Base-by-base conservation (phyloP, 2,797 vertebrate genomes). In the Danio choprae region DNA sequence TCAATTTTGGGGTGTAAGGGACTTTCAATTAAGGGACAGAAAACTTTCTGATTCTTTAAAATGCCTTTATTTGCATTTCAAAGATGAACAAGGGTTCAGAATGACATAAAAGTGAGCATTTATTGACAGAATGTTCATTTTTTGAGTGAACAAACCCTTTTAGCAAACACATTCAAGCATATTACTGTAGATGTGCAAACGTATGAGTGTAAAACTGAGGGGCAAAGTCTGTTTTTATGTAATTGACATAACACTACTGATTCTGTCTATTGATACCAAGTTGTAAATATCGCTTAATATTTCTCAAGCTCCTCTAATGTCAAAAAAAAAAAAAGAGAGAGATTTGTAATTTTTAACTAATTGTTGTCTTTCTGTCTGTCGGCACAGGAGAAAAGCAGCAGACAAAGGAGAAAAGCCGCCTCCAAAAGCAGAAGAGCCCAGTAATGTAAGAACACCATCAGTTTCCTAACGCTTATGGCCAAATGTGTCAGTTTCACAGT, bases 311-410 rank as follows among this genome's bases (percentile, higher is more conserved):
- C 40, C 20, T 65, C 43, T 29, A 20, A 5, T 48, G 43, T 16
- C 29, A 29, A 29, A 29, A 1, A 29, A 29, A 3, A 29, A 29
- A 29, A 29, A 29, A n/a, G n/a, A n/a, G n/a, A n/a, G n/a, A n/a
- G n/a, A n/a, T 29, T 29, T 29, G 1, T 3, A 29, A 4, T 65
- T 44, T 44, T 43, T 13, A 0, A 0, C 6, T 9, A 20, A 56
- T 55, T 55, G 7, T 64, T 68, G 20, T 18, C 4, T 18, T 5
- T 0, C 1, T 68, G 40, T 73, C 1, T 82, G 70, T 80, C 58
- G 60, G 5, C 79, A 65, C 81, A 95, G 94, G 92, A 94, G 92
- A 84, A 95, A 95, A 93, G 92, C 90, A 78, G 59, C 94, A 80
- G 88, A 95, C 86, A 90, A 91, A 74, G 93, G 79, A 48, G 94